A percentile compares a stretch with the other conserved stretches of the same genome.
phyloP scores from a whole-genome alignment of 2,113 vertebrate species.

The Trematocara macrostoma region DNA sequence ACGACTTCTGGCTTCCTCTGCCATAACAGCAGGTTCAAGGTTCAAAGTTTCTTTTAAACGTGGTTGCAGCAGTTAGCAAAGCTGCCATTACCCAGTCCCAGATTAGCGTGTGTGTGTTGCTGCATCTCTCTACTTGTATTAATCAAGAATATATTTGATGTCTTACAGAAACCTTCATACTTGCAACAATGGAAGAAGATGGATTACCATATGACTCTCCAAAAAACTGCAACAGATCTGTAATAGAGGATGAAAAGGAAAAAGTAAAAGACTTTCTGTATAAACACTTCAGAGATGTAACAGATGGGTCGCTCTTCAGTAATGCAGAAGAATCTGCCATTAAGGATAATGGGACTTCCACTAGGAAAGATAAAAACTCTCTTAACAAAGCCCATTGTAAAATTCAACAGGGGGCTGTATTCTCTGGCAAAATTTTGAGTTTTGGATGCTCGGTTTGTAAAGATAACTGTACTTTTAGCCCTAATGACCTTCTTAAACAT shows the following conservation, averaged over 20 bases:
- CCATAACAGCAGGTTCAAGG: background rate
- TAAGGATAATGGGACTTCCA: conserved; percentile 46
- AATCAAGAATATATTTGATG: background rate
- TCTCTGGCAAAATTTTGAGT: conserved; percentile 89
- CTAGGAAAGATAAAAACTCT: conserved; percentile 63
- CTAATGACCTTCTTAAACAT: conserved; percentile 95
- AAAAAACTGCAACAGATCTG: conserved; percentile 49
- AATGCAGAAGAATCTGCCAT: conserved; percentile 43
- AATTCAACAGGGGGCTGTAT: conserved; percentile 75
- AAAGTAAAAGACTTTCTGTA: conserved; percentile 54
- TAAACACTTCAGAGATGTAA: conserved; percentile 54
- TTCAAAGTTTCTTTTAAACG: background rate
- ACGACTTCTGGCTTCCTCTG: background rate
- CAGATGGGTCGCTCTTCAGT: conserved; percentile 31
- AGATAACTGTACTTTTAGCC: conserved; percentile 84
- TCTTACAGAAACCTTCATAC: conserved; percentile 46
- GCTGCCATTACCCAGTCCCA: background rate
- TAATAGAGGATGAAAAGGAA: conserved; percentile 53
- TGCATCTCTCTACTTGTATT: background rate
- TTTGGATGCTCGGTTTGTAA: conserved; percentile 90
- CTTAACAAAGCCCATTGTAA: conserved; percentile 70
- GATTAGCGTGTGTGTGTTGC: background rate
- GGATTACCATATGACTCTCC: conserved; percentile 48
- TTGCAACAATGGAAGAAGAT: conserved; percentile 67
- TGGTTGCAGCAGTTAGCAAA: background rate